Evolutionary conservation across 2,797 vertebrate species (phyloP), one percentile per base, ranked within the genome.

Genomic region (Masticophis lateralis): DNA sequence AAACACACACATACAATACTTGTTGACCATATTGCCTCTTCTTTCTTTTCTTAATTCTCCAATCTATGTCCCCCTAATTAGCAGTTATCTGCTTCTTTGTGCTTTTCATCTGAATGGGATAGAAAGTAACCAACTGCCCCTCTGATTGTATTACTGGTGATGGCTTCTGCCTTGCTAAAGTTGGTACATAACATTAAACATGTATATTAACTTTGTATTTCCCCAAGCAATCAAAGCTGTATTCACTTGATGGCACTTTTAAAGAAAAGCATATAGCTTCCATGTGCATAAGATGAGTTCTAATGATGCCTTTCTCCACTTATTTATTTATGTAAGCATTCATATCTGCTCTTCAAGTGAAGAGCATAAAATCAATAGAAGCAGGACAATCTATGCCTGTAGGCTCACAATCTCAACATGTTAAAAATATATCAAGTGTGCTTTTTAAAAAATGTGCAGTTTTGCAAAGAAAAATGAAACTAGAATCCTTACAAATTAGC

Each of bases 41-140:
- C 12, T 51, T 95, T 95, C 22, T 92, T 94, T 95, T 96, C 95
- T 94, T 88, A 89, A 89, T 95, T 94, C 74, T 90, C 90, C 96
- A 95, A 91, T 92, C 93, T 28, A 47, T 93, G 91, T 94, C 28
- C 0, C 93, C 18, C 4, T 92, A 95, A 96, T 95, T 95, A 96
- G 94, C 94, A 94, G 89, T 90, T 91, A 94, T 94, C 95, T 96
- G 94, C 94, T 95, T 96, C 96, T 92, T 94, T 96, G 93, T 92
- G 25, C 91, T 96, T 86, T 51, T 60, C 91, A 74, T 96, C 95
- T 96, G 96, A 96, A 96, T 95, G 96, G 94, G 93, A 95, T 91
- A 95, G 89, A 94, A 95, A 95, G 91, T 90, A 94, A 97, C 94
- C 97, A 97, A 96, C 95, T 97, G 97, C 93, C 95, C 92, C 92